Conservation (phyloP, 1,140 invertebrate species). For the Geopemphigus sp. region DNA sequence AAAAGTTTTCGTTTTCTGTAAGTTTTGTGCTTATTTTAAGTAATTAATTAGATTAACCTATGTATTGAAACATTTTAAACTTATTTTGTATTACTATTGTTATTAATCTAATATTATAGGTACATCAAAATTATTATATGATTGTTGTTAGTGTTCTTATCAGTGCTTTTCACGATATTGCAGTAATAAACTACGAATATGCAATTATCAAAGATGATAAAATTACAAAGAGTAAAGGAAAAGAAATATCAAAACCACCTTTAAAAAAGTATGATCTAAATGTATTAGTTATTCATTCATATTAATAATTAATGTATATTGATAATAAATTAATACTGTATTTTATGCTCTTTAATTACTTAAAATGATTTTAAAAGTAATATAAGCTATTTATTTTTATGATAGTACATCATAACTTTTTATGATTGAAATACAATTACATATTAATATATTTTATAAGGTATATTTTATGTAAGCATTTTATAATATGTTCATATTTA, state of each 20-base stretch:
- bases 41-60: not conserved
- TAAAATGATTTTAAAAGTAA: too few species aligned
- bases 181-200: slow-evolving; percentile 22
- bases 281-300: not conserved
- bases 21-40: not conserved
- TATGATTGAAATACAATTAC: too few species aligned
- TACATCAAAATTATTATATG: slow-evolving; percentile 46
- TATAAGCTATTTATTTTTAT: too few species aligned
- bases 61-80: too few species aligned
- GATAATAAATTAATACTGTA: too few species aligned
- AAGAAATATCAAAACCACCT: not conserved
- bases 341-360: too few species aligned
- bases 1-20: slow-evolving; percentile 41
- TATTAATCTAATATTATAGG: slow-evolving; percentile 28
- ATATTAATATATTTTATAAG: too few species aligned
- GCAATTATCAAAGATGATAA: not conserved
- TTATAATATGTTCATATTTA: too few species aligned
- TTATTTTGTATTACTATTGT: not conserved
- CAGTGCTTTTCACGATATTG: slow-evolving; percentile 25
- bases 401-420: too few species aligned
- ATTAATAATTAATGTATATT: too few species aligned
- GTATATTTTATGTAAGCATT: too few species aligned
- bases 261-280: not conserved
- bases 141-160: slow-evolving; percentile 36
- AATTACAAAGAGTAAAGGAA: not conserved